phyloP scores from a whole-genome alignment of 2,888 invertebrate species.

The Drepanosiphum platanoidis region DNA sequence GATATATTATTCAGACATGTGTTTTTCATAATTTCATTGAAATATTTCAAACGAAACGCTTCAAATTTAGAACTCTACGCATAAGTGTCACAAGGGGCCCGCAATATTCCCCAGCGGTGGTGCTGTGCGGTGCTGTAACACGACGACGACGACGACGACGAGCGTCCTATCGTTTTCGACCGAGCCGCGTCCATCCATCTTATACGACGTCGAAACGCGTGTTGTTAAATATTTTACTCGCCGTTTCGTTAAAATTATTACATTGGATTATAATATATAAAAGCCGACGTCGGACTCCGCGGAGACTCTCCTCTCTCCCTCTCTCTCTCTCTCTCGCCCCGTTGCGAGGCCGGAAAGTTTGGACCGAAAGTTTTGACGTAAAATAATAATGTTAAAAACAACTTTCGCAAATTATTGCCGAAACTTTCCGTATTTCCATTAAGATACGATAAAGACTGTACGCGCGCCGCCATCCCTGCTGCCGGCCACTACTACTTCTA shows the following conservation, averaged over 20 bases:
- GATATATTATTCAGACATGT: too few species aligned
- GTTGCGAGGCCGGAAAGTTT: conserved; percentile 26
- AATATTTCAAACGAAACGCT: too few species aligned
- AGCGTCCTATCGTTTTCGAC: not conserved
- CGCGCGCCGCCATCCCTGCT: not conserved
- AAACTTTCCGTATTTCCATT: conserved; percentile 60
- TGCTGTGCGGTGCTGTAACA: not conserved
- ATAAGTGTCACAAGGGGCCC: too few species aligned
- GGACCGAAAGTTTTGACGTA: conserved; percentile 56
- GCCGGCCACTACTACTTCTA: not conserved
- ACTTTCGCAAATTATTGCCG: conserved; percentile 60
- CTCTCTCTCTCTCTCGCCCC: not conserved
- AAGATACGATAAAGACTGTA: conserved; percentile 53
- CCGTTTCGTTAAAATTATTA: conserved; percentile 57
- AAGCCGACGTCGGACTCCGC: not conserved
- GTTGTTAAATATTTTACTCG: conserved; percentile 60
- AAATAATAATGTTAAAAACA: conserved; percentile 62
- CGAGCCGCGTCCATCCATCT: conserved; percentile 39
- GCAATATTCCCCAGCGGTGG: not conserved
- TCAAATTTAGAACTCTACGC: too few species aligned
- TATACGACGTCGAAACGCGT: conserved; percentile 50
- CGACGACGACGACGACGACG: too few species aligned
- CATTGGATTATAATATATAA: conserved; percentile 53
- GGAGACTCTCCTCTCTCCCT: not conserved
- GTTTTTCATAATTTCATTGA: too few species aligned